phyloP scores from a whole-genome alignment of 2,113 vertebrate species.

The Ursus arctos region DNA sequence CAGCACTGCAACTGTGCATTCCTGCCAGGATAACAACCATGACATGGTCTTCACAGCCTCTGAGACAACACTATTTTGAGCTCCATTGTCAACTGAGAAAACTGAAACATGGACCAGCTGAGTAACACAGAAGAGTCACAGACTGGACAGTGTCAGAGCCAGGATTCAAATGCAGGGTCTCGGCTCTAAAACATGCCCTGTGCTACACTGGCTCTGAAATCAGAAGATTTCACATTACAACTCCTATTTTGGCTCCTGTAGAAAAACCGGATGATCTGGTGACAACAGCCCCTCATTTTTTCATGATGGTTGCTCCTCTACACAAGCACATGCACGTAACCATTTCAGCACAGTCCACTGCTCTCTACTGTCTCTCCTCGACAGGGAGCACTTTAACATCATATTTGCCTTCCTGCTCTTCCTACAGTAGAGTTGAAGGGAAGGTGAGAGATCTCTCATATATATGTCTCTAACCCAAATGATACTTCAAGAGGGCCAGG shows the following conservation, averaged over 20 bases:
- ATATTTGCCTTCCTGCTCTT: not conserved
- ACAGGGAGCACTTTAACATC: not conserved
- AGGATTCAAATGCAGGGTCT: not conserved
- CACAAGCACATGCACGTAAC: not conserved
- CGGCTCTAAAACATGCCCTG: not conserved
- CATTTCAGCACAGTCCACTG: not conserved
- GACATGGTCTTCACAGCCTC: accelerated
- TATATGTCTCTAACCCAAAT: not conserved
- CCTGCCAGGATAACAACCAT: not conserved
- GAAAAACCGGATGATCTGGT: not conserved
- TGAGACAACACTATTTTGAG: not conserved
- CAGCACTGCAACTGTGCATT: accelerated
- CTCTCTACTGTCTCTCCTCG: not conserved
- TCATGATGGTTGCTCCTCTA: not conserved
- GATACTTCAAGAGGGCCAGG: not conserved
- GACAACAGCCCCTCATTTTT: not conserved
- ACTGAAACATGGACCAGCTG: not conserved
- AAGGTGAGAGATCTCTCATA: not conserved
- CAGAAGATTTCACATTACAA: not conserved
- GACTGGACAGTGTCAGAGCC: not conserved
- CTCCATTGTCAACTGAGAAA: not conserved
- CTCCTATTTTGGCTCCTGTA: not conserved
- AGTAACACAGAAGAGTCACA: not conserved
- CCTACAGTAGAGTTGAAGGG: not conserved
- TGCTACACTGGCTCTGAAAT: not conserved